Evolutionary conservation across 2,888 invertebrate species (phyloP).

Genomic region (Drosophila tripunctata): DNA sequence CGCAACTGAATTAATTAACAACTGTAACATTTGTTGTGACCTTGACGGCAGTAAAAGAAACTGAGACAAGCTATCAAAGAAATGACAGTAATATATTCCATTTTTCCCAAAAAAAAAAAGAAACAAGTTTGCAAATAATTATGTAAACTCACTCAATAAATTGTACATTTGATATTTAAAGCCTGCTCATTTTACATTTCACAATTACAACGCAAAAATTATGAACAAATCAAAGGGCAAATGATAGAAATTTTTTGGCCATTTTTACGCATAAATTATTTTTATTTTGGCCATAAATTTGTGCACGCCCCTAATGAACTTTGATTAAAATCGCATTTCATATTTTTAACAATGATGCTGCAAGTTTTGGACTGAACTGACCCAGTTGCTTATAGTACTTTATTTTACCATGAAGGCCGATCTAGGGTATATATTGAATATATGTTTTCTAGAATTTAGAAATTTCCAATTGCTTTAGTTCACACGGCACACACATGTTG

Average conservation of each 20-base stretch:
- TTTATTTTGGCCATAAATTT: conserved; percentile 49
- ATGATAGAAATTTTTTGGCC: conserved; percentile 23
- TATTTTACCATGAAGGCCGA: conserved; percentile 11
- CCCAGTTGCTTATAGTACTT: conserved; percentile 46
- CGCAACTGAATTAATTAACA: conserved; percentile 77
- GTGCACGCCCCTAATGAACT: conserved; percentile 62
- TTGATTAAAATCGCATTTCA: conserved; percentile 60
- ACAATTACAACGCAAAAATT: conserved; percentile 58
- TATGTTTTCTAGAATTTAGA: conserved; percentile 20
- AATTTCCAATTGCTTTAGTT: conserved; percentile 49
- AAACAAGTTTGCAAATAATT: conserved; percentile 50
- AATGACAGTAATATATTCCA: conserved; percentile 50
- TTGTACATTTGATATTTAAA: conserved; percentile 11
- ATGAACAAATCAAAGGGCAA: conserved; percentile 63
- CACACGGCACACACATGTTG: conserved; percentile 44
- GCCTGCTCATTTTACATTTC: conserved; percentile 49
- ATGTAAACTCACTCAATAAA: conserved; percentile 50
- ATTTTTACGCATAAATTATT: conserved; percentile 69
- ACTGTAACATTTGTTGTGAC: conserved; percentile 67
- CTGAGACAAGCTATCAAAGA: conserved; percentile 15
- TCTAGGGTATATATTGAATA: background rate
- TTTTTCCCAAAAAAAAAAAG: conserved; percentile 5
- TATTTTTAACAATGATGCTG: conserved; percentile 60
- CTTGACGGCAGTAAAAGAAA: conserved; percentile 44
- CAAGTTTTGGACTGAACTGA: conserved; percentile 64